phyloP scores from a whole-genome alignment of 1,140 invertebrate species.

The Nasonia giraulti region DNA sequence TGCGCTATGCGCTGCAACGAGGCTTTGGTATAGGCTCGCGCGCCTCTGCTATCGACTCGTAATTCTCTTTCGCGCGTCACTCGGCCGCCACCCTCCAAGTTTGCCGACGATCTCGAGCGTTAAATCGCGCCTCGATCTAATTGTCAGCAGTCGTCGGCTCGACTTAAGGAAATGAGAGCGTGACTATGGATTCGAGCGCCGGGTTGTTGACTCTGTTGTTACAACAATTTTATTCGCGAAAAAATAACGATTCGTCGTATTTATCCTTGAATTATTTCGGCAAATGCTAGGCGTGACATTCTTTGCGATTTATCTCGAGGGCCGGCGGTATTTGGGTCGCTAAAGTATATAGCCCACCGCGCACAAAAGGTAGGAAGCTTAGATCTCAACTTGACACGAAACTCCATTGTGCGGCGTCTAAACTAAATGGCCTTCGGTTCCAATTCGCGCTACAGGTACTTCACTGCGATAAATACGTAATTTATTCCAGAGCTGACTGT shows the following conservation, averaged over 20 bases:
- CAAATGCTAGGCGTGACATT: not conserved
- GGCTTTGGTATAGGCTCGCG: not conserved
- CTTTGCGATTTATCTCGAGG: not conserved
- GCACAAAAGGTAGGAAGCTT: slow-evolving; percentile 1
- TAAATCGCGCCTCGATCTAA: slow-evolving; percentile 44
- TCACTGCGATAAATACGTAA: not conserved
- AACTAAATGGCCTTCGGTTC: not conserved
- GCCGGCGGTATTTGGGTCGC: not conserved
- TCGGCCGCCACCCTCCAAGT: not conserved
- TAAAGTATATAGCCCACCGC: not conserved
- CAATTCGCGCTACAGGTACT: not conserved
- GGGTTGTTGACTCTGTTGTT: no score
- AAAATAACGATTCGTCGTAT: no score
- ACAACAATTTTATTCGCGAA: no score
- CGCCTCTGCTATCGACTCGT: slow-evolving; percentile 31
- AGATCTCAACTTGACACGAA: slow-evolving; percentile 14
- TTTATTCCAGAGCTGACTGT: not conserved
- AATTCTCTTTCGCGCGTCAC: slow-evolving; percentile 15
- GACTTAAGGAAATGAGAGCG: slow-evolving; percentile 26
- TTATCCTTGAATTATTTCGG: not conserved
- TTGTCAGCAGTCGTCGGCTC: slow-evolving; percentile 15
- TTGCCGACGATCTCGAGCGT: slow-evolving; percentile 37
- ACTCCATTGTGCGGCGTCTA: not conserved
- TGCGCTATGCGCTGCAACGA: no score
- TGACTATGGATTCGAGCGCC: not conserved